Conservation (phyloP, 1,140 invertebrate species). For the Mamestra configurata region DNA sequence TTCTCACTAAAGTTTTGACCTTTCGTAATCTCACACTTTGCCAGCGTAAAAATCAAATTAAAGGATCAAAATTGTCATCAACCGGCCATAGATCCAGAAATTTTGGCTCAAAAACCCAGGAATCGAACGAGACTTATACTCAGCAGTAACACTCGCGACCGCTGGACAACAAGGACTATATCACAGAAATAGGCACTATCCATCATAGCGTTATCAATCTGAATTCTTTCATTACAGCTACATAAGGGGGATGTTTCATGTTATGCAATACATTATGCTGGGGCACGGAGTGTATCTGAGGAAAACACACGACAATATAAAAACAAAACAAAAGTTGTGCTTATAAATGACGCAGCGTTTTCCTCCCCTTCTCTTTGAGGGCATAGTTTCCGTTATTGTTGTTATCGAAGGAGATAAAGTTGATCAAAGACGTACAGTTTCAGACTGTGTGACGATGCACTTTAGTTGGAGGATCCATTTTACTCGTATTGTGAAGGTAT, state of each 20-base stretch:
- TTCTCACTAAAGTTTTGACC: no score
- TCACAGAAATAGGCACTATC: no score
- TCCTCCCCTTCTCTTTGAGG: neutral
- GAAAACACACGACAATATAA: neutral
- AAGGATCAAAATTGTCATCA: no score
- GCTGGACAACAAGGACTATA: no score
- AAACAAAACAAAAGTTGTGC: constrained; percentile 17
- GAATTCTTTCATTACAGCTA: neutral
- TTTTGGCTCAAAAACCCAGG: no score
- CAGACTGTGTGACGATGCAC: neutral
- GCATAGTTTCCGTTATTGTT: neutral
- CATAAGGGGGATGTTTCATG: neutral
- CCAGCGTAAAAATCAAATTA: no score
- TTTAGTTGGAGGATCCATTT: neutral
- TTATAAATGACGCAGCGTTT: neutral
- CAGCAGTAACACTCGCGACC: no score
- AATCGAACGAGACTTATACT: no score
- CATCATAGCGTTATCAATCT: neutral
- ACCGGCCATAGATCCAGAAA: no score
- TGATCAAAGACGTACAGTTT: neutral
- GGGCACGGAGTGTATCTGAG: neutral
- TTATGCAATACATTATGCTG: neutral
- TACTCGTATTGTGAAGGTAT: neutral
- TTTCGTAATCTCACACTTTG: no score
- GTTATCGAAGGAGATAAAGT: neutral